Evolutionary conservation across 2,113 vertebrate species (phyloP).

Genomic region (Pterocles gutturalis): DNA sequence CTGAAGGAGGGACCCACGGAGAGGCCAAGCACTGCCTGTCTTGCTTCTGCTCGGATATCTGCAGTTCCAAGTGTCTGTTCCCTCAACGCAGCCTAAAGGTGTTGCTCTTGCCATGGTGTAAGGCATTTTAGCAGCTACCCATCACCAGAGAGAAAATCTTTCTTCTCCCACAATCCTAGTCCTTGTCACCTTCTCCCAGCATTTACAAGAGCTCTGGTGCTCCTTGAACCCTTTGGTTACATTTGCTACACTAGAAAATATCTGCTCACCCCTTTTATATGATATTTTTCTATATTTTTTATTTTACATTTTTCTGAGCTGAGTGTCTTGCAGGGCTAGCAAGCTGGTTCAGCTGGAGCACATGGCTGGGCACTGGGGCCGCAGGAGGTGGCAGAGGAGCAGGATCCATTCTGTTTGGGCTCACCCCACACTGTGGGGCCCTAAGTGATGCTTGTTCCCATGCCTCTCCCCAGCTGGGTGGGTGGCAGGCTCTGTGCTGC

Average conservation of each 20-base stretch:
- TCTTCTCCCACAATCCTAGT: neutral
- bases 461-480: neutral
- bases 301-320: neutral
- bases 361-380: neutral
- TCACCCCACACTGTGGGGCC: rapidly evolving
- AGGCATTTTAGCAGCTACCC: neutral
- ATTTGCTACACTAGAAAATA: neutral
- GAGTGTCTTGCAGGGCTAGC: neutral
- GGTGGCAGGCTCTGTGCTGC: neutral
- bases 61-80: neutral
- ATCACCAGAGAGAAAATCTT: neutral
- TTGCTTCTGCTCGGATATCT: neutral
- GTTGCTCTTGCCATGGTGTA: neutral
- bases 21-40: neutral
- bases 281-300: neutral
- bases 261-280: neutral
- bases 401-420: neutral
- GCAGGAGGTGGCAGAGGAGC: neutral
- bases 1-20: neutral
- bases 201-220: neutral
- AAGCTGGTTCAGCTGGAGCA: neutral
- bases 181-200: neutral
- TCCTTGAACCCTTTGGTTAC: neutral
- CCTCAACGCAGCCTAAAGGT: neutral
- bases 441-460: neutral